Base-by-base conservation (phyloP, 2,113 vertebrate species). In the Fulmarus glacialis region DNA sequence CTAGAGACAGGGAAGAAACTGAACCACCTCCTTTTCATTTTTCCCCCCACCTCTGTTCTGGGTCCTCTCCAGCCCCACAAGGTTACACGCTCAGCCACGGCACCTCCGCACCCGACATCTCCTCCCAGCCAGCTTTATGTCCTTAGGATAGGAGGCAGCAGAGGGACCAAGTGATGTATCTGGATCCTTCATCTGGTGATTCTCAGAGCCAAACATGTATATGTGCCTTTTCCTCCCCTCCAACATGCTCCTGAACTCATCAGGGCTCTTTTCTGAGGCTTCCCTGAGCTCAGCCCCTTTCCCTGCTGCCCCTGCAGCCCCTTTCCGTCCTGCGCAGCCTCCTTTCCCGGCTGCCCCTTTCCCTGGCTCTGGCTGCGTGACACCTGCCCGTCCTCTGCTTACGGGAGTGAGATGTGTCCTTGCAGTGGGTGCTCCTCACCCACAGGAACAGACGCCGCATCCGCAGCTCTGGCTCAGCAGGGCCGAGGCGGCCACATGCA, bases 371-470 rank as follows among this genome's bases (percentile, higher is more conserved):
- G 53, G 29, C 58, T 56, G 67, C 0, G 1, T 22, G 80, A 14
- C 38, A 45, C 70, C 27, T 12, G 32, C 40, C 78, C 4, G 0
- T 47, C 42, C 67, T 5, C 40, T 78, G 30, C 67, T 36, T 2
- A 3, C 0, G 0, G 40, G 24, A 47, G 2, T 1, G 38, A 74
- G 89, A 8, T 1, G 23, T 34, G 78, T 52, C 70, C 74, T 68
- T 29, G 70, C 36, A 9, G 22, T 1, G 29, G 43, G 32, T 50
- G 52, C 43, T 74, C 16, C 38, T 73, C 59, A 45, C 62, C 80
- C 27, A 0, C 58, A 4, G 50, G 60, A 47, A 58, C 52, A 16
- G n/a, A 6, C 11, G 9, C 29, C 2, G 4, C 50, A 8, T 9
- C 42, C 9, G 1, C 22, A 7, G 47, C 92, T 79, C 60, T 20